Evolutionary conservation across 2,113 vertebrate genomes (phyloP).

Genomic region (Mus musculus): DNA sequence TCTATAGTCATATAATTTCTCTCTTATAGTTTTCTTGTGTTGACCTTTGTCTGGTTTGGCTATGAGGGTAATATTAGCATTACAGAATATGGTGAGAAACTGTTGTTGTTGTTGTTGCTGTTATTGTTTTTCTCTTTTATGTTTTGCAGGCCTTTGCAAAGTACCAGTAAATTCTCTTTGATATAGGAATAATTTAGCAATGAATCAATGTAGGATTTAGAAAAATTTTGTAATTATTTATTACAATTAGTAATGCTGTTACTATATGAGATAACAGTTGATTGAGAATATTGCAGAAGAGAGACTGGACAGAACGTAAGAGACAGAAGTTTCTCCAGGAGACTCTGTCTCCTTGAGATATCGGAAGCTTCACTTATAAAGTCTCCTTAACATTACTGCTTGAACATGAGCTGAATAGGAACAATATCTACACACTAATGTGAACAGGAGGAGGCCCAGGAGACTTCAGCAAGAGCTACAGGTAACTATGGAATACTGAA

Average conservation of each 20-base stretch:
- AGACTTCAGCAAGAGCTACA: background rate
- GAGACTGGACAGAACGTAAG: background rate
- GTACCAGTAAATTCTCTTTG: background rate
- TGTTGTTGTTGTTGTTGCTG: too few species aligned
- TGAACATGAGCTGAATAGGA: background rate
- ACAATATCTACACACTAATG: background rate
- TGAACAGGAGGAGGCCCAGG: background rate
- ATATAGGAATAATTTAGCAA: background rate
- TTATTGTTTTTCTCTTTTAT: background rate
- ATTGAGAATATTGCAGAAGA: background rate
- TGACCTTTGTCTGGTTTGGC: background rate
- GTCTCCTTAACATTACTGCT: background rate
- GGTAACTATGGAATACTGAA: background rate
- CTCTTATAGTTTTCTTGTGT: background rate
- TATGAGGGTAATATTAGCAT: background rate
- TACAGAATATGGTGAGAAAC: background rate
- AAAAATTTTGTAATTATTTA: background rate
- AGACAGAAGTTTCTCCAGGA: background rate
- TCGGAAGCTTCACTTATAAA: background rate
- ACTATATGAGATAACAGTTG: background rate
- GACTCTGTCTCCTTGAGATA: background rate
- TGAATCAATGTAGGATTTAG: background rate
- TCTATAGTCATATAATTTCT: background rate
- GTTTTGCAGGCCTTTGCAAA: background rate
- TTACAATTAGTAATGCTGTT: background rate